Conservation (phyloP, 1,140 invertebrate genomes). For the Batillaria attramentaria region DNA sequence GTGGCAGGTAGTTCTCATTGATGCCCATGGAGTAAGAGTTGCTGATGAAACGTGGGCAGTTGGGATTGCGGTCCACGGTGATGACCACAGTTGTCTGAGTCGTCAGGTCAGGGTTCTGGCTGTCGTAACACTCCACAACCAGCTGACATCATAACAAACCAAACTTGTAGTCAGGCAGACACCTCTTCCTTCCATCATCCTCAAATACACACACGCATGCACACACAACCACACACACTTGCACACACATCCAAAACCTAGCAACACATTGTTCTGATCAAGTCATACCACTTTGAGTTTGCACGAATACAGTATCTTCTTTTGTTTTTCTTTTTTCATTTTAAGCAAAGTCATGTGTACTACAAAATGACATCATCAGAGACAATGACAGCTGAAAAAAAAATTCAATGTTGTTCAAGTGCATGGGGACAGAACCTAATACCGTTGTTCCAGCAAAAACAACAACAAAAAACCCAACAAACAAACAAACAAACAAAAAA, state of each 20-base stretch:
- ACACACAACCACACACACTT: background rate
- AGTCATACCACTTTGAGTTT: no score
- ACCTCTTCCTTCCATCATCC: no score
- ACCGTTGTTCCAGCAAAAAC: background rate
- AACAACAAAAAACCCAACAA: conserved; percentile 1
- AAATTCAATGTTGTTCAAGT: no score
- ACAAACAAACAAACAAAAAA: conserved; percentile 5
- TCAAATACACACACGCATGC: background rate
- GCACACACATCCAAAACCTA: no score
- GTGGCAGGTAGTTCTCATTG: conserved; percentile 83
- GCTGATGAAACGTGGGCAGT: conserved; percentile 69
- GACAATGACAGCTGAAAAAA: no score
- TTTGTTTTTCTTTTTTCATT: no score
- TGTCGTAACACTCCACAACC: conserved; percentile 54
- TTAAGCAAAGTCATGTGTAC: no score
- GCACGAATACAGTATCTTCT: no score
- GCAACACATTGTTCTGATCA: no score
- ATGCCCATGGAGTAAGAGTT: conserved; percentile 83
- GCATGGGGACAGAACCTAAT: background rate
- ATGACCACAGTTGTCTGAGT: conserved; percentile 83
- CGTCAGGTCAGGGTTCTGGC: conserved; percentile 36
- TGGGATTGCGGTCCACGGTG: conserved; percentile 85
- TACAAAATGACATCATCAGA: no score
- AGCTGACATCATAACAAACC: conserved; percentile 55
- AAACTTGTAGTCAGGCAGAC: no score